These are phyloP conservation scores for Hyla sarda DNA, from an alignment of 2,113 vertebrate species.

Conservation along the genomic window DNA sequence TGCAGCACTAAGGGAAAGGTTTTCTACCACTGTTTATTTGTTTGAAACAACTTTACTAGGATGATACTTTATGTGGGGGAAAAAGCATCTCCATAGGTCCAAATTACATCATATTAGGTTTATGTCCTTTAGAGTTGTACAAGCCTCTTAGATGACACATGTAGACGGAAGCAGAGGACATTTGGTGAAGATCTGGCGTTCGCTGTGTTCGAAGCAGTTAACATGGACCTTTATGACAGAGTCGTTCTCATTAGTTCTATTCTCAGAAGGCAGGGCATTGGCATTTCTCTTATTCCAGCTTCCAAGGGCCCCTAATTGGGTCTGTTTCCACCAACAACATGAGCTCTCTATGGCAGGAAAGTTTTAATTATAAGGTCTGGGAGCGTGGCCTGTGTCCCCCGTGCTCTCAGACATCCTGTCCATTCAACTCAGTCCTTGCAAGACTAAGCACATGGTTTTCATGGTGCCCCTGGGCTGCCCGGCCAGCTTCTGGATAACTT, in stretches of 20 bases:
- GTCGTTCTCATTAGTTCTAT: constrained; percentile 67
- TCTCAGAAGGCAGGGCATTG: constrained; percentile 73
- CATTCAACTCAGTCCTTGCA: constrained; percentile 78
- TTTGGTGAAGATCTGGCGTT: not conserved
- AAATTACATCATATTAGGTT: not conserved
- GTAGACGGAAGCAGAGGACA: not conserved
- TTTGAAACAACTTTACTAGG: no score
- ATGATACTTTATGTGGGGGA: not conserved
- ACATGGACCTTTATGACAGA: constrained; percentile 11
- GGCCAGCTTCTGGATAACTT: constrained; percentile 70
- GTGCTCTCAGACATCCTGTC: constrained; percentile 74
- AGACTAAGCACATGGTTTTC: constrained; percentile 80
- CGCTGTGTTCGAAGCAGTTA: not conserved
- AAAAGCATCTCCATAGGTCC: not conserved
- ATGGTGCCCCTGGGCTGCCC: constrained; percentile 74
- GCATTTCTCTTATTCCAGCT: constrained; percentile 63
- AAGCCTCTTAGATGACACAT: not conserved
- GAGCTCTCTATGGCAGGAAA: constrained; percentile 73
- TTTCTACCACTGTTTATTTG: not conserved
- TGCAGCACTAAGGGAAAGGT: not conserved
- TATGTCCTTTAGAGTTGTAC: not conserved
- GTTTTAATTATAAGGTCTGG: constrained; percentile 76
- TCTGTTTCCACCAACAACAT: constrained; percentile 73
- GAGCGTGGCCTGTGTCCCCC: constrained; percentile 77
- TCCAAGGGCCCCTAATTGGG: constrained; percentile 81